Conservation (phyloP, 1,140 invertebrate species). For the Heliconius hermathena region DNA sequence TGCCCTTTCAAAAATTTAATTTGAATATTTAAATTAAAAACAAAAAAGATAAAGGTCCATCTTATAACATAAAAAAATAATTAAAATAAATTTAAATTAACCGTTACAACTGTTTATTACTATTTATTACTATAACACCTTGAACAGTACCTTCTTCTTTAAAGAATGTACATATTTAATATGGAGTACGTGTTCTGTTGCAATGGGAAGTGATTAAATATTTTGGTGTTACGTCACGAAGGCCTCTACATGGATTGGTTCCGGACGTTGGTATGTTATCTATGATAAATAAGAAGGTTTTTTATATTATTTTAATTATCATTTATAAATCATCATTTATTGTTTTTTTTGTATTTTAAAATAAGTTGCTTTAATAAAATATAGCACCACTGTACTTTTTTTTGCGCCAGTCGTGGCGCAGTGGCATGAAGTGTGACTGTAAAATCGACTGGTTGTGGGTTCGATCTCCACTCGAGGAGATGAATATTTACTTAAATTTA, state of each 20-base stretch:
- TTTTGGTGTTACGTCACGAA: conserved; percentile 36
- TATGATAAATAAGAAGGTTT: no score
- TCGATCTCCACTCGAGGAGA: no score
- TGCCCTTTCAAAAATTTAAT: background rate
- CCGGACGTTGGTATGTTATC: background rate
- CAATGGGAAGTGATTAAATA: conserved; percentile 42
- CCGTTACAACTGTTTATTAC: background rate
- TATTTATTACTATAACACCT: background rate
- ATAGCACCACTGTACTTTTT: no score
- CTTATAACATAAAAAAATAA: background rate
- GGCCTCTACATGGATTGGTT: conserved; percentile 1
- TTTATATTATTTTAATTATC: no score
- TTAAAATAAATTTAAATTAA: background rate
- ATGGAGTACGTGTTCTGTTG: conserved; percentile 23
- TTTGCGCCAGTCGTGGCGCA: no score
- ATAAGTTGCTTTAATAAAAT: no score
- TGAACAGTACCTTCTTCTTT: background rate
- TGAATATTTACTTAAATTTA: no score
- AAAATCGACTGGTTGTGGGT: no score
- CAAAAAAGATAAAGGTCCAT: background rate
- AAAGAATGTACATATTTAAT: background rate
- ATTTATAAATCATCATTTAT: no score
- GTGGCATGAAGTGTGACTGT: no score
- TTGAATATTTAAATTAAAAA: background rate
- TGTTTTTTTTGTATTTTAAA: no score